phyloP scores from a whole-genome alignment of 2,888 invertebrate genomes.

The Frankliniella fusca region DNA sequence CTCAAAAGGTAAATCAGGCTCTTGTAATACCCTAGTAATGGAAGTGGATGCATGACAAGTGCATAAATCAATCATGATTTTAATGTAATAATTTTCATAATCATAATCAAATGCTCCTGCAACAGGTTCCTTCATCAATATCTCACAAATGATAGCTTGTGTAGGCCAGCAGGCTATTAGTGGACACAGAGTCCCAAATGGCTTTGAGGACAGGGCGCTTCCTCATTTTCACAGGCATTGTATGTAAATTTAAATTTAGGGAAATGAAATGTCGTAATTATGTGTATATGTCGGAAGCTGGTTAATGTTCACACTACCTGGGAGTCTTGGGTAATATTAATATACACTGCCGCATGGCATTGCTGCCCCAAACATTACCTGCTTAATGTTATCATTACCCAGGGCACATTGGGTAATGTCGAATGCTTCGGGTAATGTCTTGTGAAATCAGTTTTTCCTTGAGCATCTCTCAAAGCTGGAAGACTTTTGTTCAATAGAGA shows the following conservation, averaged over 20 bases:
- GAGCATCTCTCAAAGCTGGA: no score
- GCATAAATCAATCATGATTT: neutral
- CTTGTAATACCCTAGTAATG: conserved; percentile 28
- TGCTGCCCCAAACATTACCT: no score
- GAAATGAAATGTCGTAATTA: conserved; percentile 30
- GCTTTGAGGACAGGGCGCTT: conserved; percentile 88
- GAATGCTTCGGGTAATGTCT: no score
- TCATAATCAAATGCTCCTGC: conserved; percentile 33
- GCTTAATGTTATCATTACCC: no score
- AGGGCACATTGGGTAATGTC: no score
- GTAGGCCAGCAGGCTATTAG: conserved; percentile 98
- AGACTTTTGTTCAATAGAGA: no score
- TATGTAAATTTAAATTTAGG: conserved; percentile 49
- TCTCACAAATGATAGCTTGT: conserved; percentile 99
- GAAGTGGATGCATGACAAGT: neutral
- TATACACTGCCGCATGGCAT: no score
- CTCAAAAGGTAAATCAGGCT: conserved; percentile 70
- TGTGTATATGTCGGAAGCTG: no score
- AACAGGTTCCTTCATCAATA: conserved; percentile 92
- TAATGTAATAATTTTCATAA: conserved; percentile 17
- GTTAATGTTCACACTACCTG: no score
- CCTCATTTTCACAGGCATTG: conserved; percentile 91
- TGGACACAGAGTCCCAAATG: conserved; percentile 94
- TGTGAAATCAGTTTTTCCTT: no score
- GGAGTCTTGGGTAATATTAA: no score